Evolutionary conservation across 2,888 invertebrate genomes (phyloP), one percentile per base, ranked within the genome.

Genomic region (Unio pictorum): DNA sequence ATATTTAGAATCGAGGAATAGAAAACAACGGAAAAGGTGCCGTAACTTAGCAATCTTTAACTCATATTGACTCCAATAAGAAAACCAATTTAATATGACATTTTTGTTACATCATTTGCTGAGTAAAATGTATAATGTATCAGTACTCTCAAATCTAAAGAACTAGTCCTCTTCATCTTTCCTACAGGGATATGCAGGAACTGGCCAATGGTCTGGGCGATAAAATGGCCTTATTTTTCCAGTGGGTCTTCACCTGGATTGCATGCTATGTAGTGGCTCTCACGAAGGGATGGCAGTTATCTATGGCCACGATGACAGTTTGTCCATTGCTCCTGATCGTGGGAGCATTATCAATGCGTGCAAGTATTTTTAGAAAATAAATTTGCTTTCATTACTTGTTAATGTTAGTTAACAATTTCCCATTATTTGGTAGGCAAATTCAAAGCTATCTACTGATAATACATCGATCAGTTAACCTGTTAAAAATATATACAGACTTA

Each of bases 131-230:
- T 15, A 15, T 11, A 45, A 11, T 45, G 45, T 15, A 11, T 11
- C 45, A 45, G 45, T 45, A 0, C 45, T 4, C 45, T 45, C 3
- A 45, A 15, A 45, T 15, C 45, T 45, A 4, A 11, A 15, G 11
- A 0, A 15, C 45, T 61, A 26, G 2, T 28, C 61, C 1, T 30
- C 4, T 61, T 61, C 20, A 28, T 68, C 65, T 68, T 61, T n/a
- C 45, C 69, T 81, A 73, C 84, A 92, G 92, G 80, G 92, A 92
- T 78, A 84, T 92, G 74, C 90, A 91, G 73, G 88, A 91, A 70
- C 89, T 92, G 54, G 89, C 90, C 45, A 91, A 91, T 74, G 92
- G 92, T 1, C 86, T 92, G 30, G 91, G 92, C 1, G 91, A 92
- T 83, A 92, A 92, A 75, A 84, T 91, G 66, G 90, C 87, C 26